Evolutionary conservation across 2,888 invertebrate genomes (phyloP), one percentile per base, ranked within the genome.

Genomic region (Microdon myrmicae): DNA sequence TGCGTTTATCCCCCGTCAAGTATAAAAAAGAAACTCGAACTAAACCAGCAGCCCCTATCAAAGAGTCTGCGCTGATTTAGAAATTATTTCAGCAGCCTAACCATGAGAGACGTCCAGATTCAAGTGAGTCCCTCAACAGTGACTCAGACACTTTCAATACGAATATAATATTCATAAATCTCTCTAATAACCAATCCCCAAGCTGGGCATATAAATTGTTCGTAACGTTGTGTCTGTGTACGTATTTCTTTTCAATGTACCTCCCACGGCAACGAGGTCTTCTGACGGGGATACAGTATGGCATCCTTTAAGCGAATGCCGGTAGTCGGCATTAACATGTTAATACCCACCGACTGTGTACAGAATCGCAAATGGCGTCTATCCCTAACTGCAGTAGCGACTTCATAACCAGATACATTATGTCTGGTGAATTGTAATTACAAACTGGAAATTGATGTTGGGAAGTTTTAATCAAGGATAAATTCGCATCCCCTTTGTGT

Each of bases 181-280:
- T 75, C 73, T 73, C 75, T 76, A 76, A 78, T 77, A 78, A 75
- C 77, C 79, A 79, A 79, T 79, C 77, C 74, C 70, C 70, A 73
- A 74, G 74, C 69, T 75, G 73, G 68, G 75, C 74, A 78, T 79
- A 78, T 79, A 79, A 79, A 79, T 78, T 79, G 76, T 72, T 76
- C 74, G 74, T 75, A 75, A 74, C 73, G 73, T 72, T 70, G 71
- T 71, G 71, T 69, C 67, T 38, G 38, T 31, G 32, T 41, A 47
- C 51, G 49, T 44, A 28, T 41, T 44, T 45, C 22, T 12, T 35
- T 19, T 37, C 17, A 8, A 17, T 31, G 10, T 38, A 12, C 8
- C 17, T 12, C 14, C 29, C 13, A 8, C 10, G n/a, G n/a, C n/a
- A n/a, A n/a, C n/a, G n/a, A n/a, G n/a, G 22, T 12, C 14, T 35